Percentiles rank a stretch among this genome's conserved stretches.
phyloP scores from a whole-genome alignment of 2,113 vertebrate genomes.

The Scomber scombrus region DNA sequence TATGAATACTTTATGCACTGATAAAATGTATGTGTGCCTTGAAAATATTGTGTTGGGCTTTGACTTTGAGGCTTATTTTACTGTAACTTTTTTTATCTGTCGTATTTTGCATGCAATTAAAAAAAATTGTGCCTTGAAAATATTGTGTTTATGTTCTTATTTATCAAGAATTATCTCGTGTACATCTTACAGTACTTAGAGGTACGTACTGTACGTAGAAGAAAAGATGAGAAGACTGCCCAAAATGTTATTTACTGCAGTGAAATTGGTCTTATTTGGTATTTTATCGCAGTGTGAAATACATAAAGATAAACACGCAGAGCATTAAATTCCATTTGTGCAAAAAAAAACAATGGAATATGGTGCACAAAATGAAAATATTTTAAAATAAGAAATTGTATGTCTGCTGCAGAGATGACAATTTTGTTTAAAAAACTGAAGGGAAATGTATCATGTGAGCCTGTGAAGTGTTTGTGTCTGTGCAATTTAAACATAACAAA shows the following conservation, averaged over 20 bases:
- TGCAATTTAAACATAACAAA: not conserved
- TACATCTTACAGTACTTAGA: not conserved
- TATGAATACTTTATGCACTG: constrained; percentile 25
- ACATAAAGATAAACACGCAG: not conserved
- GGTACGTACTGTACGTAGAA: no score
- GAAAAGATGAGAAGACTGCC: no score
- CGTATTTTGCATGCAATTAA: constrained; percentile 31
- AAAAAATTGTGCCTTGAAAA: not conserved
- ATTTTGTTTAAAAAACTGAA: no score
- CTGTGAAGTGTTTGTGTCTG: no score
- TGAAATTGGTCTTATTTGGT: not conserved
- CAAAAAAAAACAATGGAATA: no score
- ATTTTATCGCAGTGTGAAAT: not conserved
- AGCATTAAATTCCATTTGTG: not conserved
- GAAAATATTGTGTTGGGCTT: constrained; percentile 22
- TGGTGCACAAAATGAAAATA: not conserved
- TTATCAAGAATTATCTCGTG: not conserved
- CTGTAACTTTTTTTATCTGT: constrained; percentile 7
- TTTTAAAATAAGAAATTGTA: no score
- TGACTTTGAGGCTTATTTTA: constrained; percentile 29
- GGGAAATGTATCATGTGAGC: no score
- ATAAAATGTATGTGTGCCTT: constrained; percentile 9
- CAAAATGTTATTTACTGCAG: not conserved
- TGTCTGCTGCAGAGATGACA: no score
- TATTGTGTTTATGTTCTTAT: not conserved